Evolutionary conservation across 2,888 invertebrate species (phyloP).

Genomic region (Tipula lateralis): DNA sequence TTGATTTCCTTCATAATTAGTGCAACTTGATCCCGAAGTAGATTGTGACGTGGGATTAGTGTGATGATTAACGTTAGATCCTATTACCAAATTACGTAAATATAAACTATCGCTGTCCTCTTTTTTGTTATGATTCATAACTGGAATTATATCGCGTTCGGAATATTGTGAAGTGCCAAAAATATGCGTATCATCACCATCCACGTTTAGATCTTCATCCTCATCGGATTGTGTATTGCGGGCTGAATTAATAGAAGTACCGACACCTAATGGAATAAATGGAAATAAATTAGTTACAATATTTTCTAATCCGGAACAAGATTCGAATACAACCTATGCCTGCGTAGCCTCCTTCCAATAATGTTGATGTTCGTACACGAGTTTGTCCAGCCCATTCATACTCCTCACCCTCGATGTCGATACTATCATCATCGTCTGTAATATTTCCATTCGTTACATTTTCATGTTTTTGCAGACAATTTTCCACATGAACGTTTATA

Average conservation of each 20-base stretch:
- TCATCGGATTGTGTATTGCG: constrained; percentile 49
- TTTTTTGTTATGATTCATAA: constrained; percentile 49
- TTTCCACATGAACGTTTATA: constrained; percentile 67
- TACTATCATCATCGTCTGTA: constrained; percentile 57
- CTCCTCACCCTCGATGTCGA: constrained; percentile 73
- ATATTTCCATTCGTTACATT: constrained; percentile 37
- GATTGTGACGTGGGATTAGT: not conserved
- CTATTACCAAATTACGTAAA: constrained; percentile 44
- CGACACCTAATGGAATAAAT: constrained; percentile 41
- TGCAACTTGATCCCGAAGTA: constrained; percentile 31
- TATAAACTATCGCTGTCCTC: constrained; percentile 43
- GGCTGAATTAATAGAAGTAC: constrained; percentile 42
- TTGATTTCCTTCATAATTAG: constrained; percentile 20
- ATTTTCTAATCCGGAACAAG: not conserved
- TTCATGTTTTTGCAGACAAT: constrained; percentile 57
- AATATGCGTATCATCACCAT: constrained; percentile 77
- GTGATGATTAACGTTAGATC: constrained; percentile 25
- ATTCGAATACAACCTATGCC: constrained; percentile 41
- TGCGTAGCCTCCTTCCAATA: constrained; percentile 64
- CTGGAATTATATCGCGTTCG: constrained; percentile 60
- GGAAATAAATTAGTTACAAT: not conserved
- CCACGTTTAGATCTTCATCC: constrained; percentile 73
- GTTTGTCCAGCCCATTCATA: constrained; percentile 92
- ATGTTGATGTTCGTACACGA: constrained; percentile 66
- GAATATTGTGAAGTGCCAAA: constrained; percentile 86